Evolutionary conservation across 2,113 vertebrate genomes (phyloP), one percentile per base, ranked within the genome.

Genomic region (Cyphomyrus discorhynchus): DNA sequence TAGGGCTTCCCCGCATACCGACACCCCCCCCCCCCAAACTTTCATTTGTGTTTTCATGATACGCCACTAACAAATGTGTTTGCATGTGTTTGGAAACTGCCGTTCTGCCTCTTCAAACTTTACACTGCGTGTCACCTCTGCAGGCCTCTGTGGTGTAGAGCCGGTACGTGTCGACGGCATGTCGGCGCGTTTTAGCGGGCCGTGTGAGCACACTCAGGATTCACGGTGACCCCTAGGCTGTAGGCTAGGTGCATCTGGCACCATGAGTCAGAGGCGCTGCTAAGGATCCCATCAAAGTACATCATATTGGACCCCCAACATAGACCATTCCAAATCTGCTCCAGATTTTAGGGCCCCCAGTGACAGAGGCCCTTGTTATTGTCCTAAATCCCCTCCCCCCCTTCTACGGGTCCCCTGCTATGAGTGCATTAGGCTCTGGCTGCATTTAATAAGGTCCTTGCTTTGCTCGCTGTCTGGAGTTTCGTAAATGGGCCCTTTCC

Each of bases 131-230:
- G 70, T 35, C 11, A 77, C 31, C 31, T 39, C 70, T 39, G 70
- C 8, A 19, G 5, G 31, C 35, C 70, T 39, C 70, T 19, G 70
- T 77, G 35, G 70, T 1, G 15, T 19, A 0, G 15, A 17, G 35
- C 5, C 0, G 15, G 27, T 24, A 2, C 13, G 13, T 74, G 66
- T 74, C 31, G 31, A 5, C 11, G 27, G 66, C 66, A 74, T 3
- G 4, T 35, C 0, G 27, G 70, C 5, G 0, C 31, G 1, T 5
- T 1, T 15, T 39, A 17, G 31, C 1, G 5, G 27, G 74, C 74
- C 5, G 74, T 42, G 74, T 0, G 31, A 17, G 31, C 31, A 17
- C 31, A 17, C 70, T 35, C 2, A 2, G 70, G 4, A 39, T n/a
- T 77, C 5, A 35, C 4, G 3, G 27, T 19, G 74, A 80, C 74